Evolutionary conservation across 2,113 vertebrate species (phyloP).

Genomic region (Corapipo altera): DNA sequence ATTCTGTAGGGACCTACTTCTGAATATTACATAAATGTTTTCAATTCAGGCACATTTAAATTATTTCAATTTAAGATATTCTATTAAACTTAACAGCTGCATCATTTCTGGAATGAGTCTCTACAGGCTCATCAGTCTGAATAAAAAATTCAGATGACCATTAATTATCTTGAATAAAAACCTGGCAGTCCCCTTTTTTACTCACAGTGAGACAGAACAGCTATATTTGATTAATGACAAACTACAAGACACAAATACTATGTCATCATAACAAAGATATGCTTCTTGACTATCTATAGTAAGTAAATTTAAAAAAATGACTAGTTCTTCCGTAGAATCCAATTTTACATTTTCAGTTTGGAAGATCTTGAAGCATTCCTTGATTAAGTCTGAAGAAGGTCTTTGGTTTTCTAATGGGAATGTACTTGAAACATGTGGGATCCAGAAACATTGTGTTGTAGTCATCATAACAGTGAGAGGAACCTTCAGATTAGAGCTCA

Average conservation of each 20-base stretch:
- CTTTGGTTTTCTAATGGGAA: background rate
- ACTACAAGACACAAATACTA: background rate
- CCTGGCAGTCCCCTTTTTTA: conserved; percentile 57
- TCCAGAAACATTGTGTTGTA: background rate
- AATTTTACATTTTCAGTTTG: background rate
- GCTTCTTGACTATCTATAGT: background rate
- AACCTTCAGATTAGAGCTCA: background rate
- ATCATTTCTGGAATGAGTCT: conserved; percentile 78
- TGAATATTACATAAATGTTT: conserved; percentile 55
- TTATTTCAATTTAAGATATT: conserved; percentile 72
- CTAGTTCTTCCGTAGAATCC: background rate
- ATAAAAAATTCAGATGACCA: conserved; percentile 74
- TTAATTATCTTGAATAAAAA: conserved; percentile 80
- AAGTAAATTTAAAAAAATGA: background rate
- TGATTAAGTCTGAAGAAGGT: background rate
- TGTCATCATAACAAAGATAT: background rate
- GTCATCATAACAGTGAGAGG: background rate
- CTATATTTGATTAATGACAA: background rate
- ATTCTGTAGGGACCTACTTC: conserved; percentile 58
- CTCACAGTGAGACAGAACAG: background rate
- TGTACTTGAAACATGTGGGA: background rate
- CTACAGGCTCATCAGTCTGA: conserved; percentile 71
- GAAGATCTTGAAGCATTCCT: background rate
- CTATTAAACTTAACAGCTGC: conserved; percentile 80
- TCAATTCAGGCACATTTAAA: conserved; percentile 57